These are phyloP conservation scores for Euleptes europaea DNA, from an alignment of 2,113 vertebrate genomes.

Conservation along the genomic window DNA sequence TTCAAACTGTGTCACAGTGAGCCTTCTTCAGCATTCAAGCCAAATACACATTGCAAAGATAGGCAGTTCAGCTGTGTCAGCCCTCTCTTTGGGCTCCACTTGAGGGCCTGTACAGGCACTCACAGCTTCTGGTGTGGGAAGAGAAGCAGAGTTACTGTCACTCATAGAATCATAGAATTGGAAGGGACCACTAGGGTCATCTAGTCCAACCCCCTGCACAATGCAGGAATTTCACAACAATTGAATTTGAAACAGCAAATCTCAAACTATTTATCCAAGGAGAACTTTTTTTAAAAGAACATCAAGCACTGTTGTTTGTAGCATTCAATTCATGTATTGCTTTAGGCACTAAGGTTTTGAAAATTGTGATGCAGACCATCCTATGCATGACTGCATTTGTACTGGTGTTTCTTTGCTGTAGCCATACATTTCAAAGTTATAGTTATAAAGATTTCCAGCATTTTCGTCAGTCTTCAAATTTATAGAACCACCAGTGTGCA, in stretches of 20 bases:
- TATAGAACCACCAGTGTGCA: constrained; percentile 57
- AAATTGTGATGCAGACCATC: constrained; percentile 5
- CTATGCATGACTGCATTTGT: background rate
- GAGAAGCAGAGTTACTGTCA: background rate
- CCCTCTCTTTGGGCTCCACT: background rate
- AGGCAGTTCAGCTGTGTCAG: background rate
- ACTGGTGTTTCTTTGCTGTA: background rate
- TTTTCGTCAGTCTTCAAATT: constrained; percentile 63
- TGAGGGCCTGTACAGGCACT: background rate
- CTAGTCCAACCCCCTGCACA: too few species aligned
- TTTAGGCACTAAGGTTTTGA: constrained; percentile 25
- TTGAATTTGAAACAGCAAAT: constrained; percentile 9
- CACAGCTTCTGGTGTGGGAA: background rate
- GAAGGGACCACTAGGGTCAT: too few species aligned
- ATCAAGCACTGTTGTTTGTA: background rate
- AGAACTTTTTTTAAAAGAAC: background rate
- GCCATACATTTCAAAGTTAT: constrained; percentile 50
- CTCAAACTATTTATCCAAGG: background rate
- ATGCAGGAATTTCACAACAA: background rate
- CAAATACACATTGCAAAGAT: background rate
- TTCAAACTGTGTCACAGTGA: background rate
- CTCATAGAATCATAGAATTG: too few species aligned
- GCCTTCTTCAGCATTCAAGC: background rate
- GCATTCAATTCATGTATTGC: background rate
- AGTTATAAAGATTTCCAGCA: constrained; percentile 51